Conservation (phyloP, 1,140 invertebrate species). For the Zaprionus gabonicus region DNA sequence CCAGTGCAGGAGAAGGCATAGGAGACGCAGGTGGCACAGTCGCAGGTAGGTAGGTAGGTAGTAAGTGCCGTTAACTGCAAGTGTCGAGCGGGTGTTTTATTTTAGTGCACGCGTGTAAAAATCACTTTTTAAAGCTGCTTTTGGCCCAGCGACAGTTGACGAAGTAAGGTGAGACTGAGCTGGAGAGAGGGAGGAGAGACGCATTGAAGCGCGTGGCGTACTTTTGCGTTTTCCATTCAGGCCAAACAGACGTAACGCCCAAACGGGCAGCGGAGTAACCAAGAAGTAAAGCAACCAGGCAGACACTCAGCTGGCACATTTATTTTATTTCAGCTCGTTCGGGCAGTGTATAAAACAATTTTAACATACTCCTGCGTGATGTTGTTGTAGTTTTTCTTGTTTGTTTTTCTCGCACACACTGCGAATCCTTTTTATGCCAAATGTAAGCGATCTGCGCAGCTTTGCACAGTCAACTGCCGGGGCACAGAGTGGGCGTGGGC, state of each 20-base stretch:
- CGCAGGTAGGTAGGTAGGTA: background rate
- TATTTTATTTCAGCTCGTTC: slow-evolving; percentile 76
- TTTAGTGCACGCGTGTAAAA: slow-evolving; percentile 60
- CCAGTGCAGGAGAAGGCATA: background rate
- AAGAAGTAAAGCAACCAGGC: slow-evolving; percentile 14
- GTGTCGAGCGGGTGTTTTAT: slow-evolving; percentile 32
- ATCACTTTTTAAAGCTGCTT: slow-evolving; percentile 77
- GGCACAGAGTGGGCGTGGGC: slow-evolving; percentile 19
- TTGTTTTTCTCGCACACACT: slow-evolving; percentile 25
- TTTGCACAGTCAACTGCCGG: slow-evolving; percentile 64
- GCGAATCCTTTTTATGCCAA: slow-evolving; percentile 76
- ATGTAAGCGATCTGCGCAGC: slow-evolving; percentile 75
- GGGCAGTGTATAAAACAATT: slow-evolving; percentile 78
- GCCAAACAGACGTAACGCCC: slow-evolving; percentile 20
- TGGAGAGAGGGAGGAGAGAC: background rate
- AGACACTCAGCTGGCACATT: slow-evolving; percentile 57
- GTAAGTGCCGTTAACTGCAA: background rate
- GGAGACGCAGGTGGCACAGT: background rate
- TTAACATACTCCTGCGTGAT: slow-evolving; percentile 67
- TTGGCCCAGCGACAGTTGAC: slow-evolving; percentile 46
- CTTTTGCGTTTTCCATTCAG: slow-evolving; percentile 74
- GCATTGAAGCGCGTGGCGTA: slow-evolving; percentile 74
- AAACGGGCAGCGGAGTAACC: slow-evolving; percentile 8
- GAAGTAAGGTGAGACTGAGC: slow-evolving; percentile 41
- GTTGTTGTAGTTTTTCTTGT: slow-evolving; percentile 15